Evolutionary conservation across 1,140 invertebrate genomes (phyloP).

Genomic region (Hylyphantes graminicola): DNA sequence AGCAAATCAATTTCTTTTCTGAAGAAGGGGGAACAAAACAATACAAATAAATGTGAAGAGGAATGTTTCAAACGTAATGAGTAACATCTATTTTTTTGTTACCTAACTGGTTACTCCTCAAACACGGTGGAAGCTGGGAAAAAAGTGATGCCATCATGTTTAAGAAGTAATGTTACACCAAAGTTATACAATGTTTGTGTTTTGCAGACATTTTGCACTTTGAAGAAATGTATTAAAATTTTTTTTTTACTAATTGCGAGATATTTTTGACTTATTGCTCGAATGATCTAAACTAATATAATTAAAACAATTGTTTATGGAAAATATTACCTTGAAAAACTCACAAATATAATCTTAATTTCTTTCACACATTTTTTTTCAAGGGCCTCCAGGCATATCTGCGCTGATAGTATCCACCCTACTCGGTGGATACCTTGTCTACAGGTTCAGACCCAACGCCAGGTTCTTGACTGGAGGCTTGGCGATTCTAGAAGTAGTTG

Average conservation of each 20-base stretch:
- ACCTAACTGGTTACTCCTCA: no score
- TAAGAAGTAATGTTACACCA: no score
- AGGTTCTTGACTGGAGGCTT: conserved; percentile 79
- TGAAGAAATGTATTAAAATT: neutral
- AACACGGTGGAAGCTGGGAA: no score
- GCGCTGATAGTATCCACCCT: conserved; percentile 78
- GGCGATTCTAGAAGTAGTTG: conserved; percentile 75
- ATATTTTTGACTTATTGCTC: neutral
- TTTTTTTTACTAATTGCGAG: neutral
- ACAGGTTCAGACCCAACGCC: conserved; percentile 76
- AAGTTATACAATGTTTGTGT: neutral
- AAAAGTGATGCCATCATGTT: no score
- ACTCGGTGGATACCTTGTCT: conserved; percentile 76
- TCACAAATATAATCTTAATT: neutral
- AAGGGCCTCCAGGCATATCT: conserved; percentile 73
- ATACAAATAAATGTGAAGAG: no score
- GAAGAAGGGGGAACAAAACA: no score
- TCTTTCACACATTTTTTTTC: neutral
- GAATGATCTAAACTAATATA: neutral
- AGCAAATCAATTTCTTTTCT: no score
- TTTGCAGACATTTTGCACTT: neutral
- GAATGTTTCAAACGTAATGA: no score
- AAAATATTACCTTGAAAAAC: neutral
- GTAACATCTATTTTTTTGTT: no score
- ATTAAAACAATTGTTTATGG: neutral